Conservation (phyloP, 2,113 vertebrate genomes). For the Hydrolagus affinis region DNA sequence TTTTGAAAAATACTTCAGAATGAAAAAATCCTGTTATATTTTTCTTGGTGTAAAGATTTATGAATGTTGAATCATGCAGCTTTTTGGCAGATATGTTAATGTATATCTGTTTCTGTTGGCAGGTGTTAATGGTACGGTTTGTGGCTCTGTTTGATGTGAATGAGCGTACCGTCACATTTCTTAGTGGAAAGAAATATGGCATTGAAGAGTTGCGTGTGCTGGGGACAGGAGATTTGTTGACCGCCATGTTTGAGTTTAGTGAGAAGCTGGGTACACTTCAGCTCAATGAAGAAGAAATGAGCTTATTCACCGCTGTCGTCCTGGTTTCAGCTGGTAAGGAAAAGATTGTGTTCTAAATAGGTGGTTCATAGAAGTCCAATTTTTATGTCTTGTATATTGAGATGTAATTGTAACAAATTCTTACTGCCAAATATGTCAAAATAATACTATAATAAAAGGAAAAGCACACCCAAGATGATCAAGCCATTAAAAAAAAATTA, state of each 20-base stretch:
- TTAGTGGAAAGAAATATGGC: conserved; percentile 83
- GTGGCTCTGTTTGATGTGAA: conserved; percentile 83
- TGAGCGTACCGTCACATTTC: conserved; percentile 85
- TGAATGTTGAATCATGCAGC: background rate
- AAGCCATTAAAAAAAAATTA: no score
- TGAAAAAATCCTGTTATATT: background rate
- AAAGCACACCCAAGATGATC: no score
- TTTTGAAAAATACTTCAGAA: background rate
- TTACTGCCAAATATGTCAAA: no score
- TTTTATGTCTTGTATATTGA: no score
- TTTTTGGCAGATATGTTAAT: background rate
- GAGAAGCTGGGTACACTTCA: conserved; percentile 83
- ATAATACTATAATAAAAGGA: no score
- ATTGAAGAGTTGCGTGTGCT: conserved; percentile 76
- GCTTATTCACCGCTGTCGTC: conserved; percentile 90
- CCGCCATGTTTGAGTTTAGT: conserved; percentile 95
- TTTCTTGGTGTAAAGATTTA: background rate
- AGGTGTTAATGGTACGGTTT: conserved; percentile 96
- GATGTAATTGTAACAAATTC: no score
- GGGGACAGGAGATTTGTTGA: conserved; percentile 87
- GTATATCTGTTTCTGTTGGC: conserved; percentile 33
- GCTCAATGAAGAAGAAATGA: conserved; percentile 86
- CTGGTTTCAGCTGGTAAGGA: conserved; percentile 90
- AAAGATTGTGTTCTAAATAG: background rate
- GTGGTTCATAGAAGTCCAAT: no score